phyloP scores from a whole-genome alignment of 2,888 invertebrate genomes.

The Liodrosophila aerea region DNA sequence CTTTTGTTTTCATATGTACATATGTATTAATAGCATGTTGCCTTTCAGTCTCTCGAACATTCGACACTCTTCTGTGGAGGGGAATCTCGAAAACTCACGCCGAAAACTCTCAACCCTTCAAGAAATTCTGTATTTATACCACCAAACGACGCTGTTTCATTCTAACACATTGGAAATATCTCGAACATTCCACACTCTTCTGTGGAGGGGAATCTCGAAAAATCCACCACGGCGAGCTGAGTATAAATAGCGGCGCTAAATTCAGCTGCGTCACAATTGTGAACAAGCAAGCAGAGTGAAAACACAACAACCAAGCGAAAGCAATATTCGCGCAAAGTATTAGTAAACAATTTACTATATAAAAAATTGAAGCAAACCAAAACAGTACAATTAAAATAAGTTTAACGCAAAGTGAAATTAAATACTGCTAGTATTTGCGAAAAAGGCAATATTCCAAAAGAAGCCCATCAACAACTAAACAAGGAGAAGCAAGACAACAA shows the following conservation, averaged over 20 bases:
- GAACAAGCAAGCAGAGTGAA: conserved; percentile 25
- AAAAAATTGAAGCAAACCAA: neutral
- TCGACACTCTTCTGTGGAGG: conserved; percentile 17
- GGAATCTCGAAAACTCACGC: conserved; percentile 29
- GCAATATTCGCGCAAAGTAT: too few relatives aligned
- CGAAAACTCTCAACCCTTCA: too few relatives aligned
- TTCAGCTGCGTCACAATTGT: conserved; percentile 33
- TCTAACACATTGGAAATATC: conserved; percentile 11
- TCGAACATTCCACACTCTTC: conserved; percentile 30
- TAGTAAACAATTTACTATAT: neutral
- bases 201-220: conserved; percentile 16
- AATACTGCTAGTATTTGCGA: neutral
- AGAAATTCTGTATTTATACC: too few relatives aligned
- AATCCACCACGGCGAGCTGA: conserved; percentile 30
- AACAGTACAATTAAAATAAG: neutral
- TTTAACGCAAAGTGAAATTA: neutral
- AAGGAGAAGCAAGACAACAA: neutral
- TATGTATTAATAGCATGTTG: too few relatives aligned
- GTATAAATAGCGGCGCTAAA: conserved; percentile 50
- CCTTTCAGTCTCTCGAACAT: too few relatives aligned
- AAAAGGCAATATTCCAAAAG: too few relatives aligned
- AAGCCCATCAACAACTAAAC: too few relatives aligned
- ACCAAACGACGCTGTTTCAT: too few relatives aligned
- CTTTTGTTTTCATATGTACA: too few relatives aligned
- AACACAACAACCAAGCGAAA: conserved; percentile 1